Conservation (phyloP, 1,140 invertebrate genomes). For the Kradibia gibbosae region DNA sequence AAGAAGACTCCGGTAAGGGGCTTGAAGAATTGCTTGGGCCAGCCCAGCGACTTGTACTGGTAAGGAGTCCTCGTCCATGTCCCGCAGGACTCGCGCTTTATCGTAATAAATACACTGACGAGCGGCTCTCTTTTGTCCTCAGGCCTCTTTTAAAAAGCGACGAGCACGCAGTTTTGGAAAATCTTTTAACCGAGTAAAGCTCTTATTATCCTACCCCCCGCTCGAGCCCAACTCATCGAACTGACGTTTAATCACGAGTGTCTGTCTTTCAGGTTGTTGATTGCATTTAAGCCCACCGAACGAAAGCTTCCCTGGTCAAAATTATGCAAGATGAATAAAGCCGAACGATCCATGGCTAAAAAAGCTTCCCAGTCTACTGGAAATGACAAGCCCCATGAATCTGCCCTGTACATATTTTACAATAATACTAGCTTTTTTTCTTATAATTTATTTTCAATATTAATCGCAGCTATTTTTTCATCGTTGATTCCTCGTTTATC, state of each 20-base stretch:
- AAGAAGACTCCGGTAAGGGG: constrained; percentile 60
- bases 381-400: constrained; percentile 2
- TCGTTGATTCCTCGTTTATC: neutral
- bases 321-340: constrained; percentile 60
- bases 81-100: neutral
- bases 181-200: constrained; percentile 59
- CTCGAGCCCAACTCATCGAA: too few relatives aligned
- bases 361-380: constrained; percentile 43
- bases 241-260: neutral
- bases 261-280: constrained; percentile 50
- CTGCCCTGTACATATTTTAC: constrained; percentile 7
- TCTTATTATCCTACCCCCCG: neutral
- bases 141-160: constrained; percentile 60
- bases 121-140: constrained; percentile 16
- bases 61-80: too few relatives aligned
- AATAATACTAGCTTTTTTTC: neutral
- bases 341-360: constrained; percentile 57
- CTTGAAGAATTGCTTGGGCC: constrained; percentile 61
- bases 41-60: constrained; percentile 60
- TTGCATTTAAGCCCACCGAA: constrained; percentile 52
- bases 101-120: neutral
- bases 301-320: constrained; percentile 59
- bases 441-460: neutral
- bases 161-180: constrained; percentile 49
- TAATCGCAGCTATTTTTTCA: neutral